Percentiles rank a stretch among this genome's conserved stretches.
phyloP scores from a whole-genome alignment of 2,797 vertebrate genomes.

The Astyanax mexicanus region DNA sequence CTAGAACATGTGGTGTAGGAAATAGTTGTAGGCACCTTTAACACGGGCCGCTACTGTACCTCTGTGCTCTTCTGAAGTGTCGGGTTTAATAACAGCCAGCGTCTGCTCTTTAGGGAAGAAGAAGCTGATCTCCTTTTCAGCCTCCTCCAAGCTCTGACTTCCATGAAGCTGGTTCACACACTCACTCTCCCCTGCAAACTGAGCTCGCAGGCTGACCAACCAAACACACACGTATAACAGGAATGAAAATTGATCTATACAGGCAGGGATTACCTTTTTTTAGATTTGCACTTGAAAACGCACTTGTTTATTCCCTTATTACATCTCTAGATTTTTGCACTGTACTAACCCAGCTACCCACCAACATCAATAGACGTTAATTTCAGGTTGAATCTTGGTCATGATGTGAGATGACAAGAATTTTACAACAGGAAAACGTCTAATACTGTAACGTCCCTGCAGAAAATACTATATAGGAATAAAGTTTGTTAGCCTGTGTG shows the following conservation, averaged over 20 bases:
- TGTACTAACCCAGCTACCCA: no score
- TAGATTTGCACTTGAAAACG: background rate
- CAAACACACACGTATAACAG: conserved; percentile 5
- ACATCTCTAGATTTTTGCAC: no score
- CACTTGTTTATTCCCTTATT: background rate
- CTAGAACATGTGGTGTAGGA: conserved; percentile 12
- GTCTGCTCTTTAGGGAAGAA: conserved; percentile 90
- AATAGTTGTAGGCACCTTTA: conserved; percentile 8
- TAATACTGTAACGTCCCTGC: no score
- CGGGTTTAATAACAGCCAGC: conserved; percentile 89
- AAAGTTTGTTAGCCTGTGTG: no score
- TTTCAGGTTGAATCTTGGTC: no score
- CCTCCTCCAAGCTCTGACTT: conserved; percentile 76
- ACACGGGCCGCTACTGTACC: conserved; percentile 68
- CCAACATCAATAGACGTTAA: no score
- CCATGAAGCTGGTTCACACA: conserved; percentile 88
- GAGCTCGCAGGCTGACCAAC: conserved; percentile 79
- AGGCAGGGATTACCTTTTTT: background rate
- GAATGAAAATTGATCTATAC: background rate
- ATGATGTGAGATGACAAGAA: no score
- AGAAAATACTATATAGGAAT: no score
- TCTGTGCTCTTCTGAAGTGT: conserved; percentile 78
- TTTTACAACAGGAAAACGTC: no score
- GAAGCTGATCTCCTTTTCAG: conserved; percentile 82
- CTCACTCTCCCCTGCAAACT: conserved; percentile 71